These are phyloP conservation scores for Rhinella marina DNA, from an alignment of 2,797 vertebrate species.

Conservation along the genomic window DNA sequence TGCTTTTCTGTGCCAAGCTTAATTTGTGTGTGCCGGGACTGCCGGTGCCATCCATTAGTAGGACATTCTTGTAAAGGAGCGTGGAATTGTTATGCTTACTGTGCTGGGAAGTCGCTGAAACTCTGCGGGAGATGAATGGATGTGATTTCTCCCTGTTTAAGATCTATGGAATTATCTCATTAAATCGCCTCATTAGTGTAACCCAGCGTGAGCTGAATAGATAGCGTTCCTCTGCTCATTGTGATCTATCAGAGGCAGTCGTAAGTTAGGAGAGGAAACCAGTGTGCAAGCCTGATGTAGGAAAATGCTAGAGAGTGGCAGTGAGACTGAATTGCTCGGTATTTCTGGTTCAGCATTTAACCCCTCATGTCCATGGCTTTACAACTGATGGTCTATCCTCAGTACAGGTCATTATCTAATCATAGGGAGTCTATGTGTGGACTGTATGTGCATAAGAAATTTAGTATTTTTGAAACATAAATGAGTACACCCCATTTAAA, in stretches of 20 bases:
- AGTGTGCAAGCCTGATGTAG: neutral
- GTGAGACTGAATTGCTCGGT: no score
- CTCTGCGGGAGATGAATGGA: slow-evolving; percentile 63
- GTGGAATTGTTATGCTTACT: neutral
- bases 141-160: slow-evolving; percentile 55
- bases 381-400: no score
- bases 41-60: neutral
- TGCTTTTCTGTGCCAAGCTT: neutral
- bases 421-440: no score
- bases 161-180: slow-evolving; percentile 63
- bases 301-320: neutral
- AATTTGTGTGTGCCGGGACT: neutral
- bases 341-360: neutral
- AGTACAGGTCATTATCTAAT: no score
- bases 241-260: neutral
- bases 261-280: neutral
- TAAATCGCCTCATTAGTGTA: slow-evolving; percentile 57
- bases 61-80: neutral
- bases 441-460: no score
- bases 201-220: neutral
- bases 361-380: neutral
- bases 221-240: neutral
- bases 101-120: neutral
- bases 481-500: no score
- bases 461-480: no score